These are phyloP conservation scores for Bugulina stolonifera DNA, from an alignment of 2,888 invertebrate species.

Conservation along the genomic window DNA sequence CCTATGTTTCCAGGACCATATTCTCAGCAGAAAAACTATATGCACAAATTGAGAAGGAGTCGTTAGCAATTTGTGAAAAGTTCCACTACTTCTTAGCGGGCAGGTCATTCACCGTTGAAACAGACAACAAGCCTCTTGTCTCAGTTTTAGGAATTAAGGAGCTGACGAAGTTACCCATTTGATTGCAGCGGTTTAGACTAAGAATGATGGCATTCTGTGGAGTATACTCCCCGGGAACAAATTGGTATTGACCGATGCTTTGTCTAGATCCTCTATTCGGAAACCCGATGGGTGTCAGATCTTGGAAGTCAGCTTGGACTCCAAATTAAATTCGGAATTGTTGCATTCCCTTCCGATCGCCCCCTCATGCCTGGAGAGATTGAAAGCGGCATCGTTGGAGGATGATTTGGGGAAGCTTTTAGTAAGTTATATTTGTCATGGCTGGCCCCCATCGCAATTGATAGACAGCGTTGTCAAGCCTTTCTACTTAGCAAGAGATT, in stretches of 20 bases:
- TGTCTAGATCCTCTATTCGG: background rate
- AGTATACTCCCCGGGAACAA: too few species aligned
- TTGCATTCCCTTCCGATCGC: background rate
- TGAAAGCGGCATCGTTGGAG: background rate
- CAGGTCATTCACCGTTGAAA: background rate
- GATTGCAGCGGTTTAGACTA: conserved; percentile 15
- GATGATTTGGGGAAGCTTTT: too few species aligned
- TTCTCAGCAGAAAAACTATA: background rate
- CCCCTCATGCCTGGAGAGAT: background rate
- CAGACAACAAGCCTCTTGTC: conserved; percentile 29
- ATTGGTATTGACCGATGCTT: conserved; percentile 22
- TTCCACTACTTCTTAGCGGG: background rate
- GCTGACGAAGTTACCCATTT: conserved; percentile 1
- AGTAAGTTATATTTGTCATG: too few species aligned
- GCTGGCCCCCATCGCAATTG: too few species aligned
- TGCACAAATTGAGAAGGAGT: conserved; percentile 17
- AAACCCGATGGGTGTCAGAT: background rate
- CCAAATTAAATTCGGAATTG: background rate
- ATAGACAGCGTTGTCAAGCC: too few species aligned
- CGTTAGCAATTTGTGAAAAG: conserved; percentile 5
- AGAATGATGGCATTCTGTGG: background rate
- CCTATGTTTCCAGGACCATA: background rate
- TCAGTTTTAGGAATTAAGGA: conserved; percentile 27
- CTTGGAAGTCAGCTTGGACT: background rate
- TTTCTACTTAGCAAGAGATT: too few species aligned